Conservation (phyloP, 1,140 invertebrate genomes). For the Stegodyphus mimosarum region DNA sequence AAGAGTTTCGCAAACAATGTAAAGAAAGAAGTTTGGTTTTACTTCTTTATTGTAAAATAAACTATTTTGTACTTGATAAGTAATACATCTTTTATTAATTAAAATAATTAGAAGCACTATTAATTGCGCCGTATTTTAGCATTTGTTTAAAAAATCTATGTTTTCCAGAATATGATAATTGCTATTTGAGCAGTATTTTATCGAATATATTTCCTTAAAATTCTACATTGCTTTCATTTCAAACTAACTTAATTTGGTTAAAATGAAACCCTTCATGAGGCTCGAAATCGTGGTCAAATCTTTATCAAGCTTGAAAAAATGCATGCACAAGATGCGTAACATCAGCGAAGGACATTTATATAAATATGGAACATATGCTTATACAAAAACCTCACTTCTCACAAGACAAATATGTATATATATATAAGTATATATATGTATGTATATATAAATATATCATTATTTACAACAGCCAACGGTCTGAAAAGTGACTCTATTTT, state of each 20-base stretch:
- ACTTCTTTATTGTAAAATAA: no score
- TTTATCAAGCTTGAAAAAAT: neutral
- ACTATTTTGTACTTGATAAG: no score
- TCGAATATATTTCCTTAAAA: neutral
- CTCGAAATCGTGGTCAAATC: neutral
- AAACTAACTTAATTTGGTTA: neutral
- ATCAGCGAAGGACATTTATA: conserved; percentile 34
- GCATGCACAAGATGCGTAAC: neutral
- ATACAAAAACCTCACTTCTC: conserved; percentile 50
- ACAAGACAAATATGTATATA: conserved; percentile 57
- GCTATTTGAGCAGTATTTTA: neutral
- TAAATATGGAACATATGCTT: conserved; percentile 28
- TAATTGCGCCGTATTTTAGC: no score
- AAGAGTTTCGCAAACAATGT: no score
- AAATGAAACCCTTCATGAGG: no score
- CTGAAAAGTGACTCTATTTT: no score
- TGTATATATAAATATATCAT: conserved; percentile 57
- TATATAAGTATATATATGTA: conserved; percentile 17
- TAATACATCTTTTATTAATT: no score
- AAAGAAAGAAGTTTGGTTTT: no score
- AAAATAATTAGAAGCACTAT: no score
- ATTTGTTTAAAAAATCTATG: neutral
- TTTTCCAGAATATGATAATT: neutral
- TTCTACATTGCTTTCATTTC: neutral
- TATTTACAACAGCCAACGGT: conserved; percentile 21